A percentile compares a stretch with the other conserved stretches of the same genome.
phyloP scores from a whole-genome alignment of 2,888 invertebrate species.

The Listrodromus nycthemerus region DNA sequence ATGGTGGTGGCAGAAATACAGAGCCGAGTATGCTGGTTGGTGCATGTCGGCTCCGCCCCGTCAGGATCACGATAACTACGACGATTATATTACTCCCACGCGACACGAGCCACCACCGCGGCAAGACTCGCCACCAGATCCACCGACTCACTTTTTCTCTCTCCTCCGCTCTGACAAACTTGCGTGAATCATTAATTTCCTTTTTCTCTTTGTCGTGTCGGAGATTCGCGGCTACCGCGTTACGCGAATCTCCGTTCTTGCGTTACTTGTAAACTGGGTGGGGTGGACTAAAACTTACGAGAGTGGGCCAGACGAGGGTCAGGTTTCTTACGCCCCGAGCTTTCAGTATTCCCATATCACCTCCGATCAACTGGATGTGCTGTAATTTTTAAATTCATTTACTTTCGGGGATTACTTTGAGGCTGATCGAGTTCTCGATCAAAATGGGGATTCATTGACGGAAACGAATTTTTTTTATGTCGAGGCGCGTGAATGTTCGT shows the following conservation, averaged over 20 bases:
- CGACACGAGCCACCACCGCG: conserved; percentile 68
- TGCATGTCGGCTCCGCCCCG: conserved; percentile 80
- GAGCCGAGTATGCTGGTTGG: conserved; percentile 79
- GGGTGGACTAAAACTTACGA: conserved; percentile 68
- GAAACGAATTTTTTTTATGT: background rate
- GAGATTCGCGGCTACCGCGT: conserved; percentile 42
- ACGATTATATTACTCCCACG: conserved; percentile 81
- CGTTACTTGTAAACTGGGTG: background rate
- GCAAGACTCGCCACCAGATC: conserved; percentile 54
- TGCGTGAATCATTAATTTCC: conserved; percentile 24
- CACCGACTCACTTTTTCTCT: conserved; percentile 28
- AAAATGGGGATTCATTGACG: too few relatives aligned
- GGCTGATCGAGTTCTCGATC: too few relatives aligned
- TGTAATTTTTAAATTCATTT: conserved; percentile 57
- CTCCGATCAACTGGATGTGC: conserved; percentile 71
- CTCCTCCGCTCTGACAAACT: conserved; percentile 27
- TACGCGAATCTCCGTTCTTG: conserved; percentile 29
- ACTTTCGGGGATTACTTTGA: too few relatives aligned
- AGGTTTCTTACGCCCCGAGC: conserved; percentile 62
- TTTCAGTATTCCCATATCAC: conserved; percentile 67
- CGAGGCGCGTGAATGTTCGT: background rate
- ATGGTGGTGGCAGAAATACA: conserved; percentile 78
- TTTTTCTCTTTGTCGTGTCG: conserved; percentile 23
- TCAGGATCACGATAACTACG: conserved; percentile 78
- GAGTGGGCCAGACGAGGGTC: conserved; percentile 70